These are phyloP conservation scores for Alviniconcha strummeri DNA, from an alignment of 2,888 invertebrate genomes.

Conservation along the genomic window DNA sequence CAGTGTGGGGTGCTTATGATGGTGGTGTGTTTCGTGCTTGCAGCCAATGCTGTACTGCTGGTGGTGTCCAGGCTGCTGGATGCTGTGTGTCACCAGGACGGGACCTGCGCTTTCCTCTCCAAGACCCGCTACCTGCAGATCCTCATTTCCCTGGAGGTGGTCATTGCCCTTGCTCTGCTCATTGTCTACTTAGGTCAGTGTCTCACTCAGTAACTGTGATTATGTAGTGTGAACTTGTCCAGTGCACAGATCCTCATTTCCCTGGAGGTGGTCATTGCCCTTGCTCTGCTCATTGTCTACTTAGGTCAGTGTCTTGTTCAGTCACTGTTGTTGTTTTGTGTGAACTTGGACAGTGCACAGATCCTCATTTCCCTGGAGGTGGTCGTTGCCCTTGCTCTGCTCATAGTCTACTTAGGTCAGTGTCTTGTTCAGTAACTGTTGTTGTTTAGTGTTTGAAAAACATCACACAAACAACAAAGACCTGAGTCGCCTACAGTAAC, in stretches of 20 bases:
- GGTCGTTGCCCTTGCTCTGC: constrained; percentile 30
- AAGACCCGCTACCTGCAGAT: constrained; percentile 40
- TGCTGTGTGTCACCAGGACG: constrained; percentile 25
- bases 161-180: constrained; percentile 34
- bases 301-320: constrained; percentile 30
- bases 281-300: constrained; percentile 34
- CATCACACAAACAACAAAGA: no score
- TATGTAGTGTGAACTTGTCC: no score
- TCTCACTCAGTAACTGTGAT: no score
- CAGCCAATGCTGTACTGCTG: constrained; percentile 40
- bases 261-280: constrained; percentile 36
- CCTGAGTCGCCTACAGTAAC: no score
- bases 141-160: constrained; percentile 36
- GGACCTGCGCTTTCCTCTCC: constrained; percentile 25
- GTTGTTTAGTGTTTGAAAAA: no score
- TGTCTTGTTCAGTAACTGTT: neutral
- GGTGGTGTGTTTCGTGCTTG: neutral
- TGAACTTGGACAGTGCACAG: constrained; percentile 18
- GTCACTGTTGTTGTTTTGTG: no score
- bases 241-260: constrained; percentile 41
- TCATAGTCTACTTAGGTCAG: constrained; percentile 38
- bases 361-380: constrained; percentile 39
- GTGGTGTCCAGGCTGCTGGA: constrained; percentile 36
- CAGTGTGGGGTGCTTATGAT: neutral
- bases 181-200: constrained; percentile 37